Evolutionary conservation across 2,113 vertebrate species (phyloP), one percentile per base, ranked within the genome.

Genomic region (Oncorhynchus masou): DNA sequence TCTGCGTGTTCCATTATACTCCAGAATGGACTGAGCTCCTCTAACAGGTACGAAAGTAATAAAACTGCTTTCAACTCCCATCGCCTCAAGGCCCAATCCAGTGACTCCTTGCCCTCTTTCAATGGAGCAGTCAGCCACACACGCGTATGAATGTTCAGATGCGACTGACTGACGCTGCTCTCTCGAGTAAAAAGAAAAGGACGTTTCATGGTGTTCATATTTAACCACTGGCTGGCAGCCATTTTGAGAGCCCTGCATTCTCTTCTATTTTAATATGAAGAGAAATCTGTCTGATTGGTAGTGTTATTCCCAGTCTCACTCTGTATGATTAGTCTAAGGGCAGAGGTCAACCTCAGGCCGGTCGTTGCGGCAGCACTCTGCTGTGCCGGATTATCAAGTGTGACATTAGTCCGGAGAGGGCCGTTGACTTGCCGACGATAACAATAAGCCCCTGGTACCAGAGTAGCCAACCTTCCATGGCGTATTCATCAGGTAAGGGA

Each of bases 21-120:
- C 51, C 20, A 8, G 65, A 22, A 25, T 62, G 57, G 66, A 79
- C 16, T 70, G 75, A 72, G 51, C 25, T 31, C 73, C 49, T 70
- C 51, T 27, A 48, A 62, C 75, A 80, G 73, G 45, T 66, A 66
- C 31, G 20, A 77, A 73, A 78, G 79, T 70, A 78, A 80, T 71
- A 71, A 72, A 27, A 24, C 51, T 54, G 51, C 51, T 54, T 54
- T 82, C 73, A 73, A 54, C 70, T 82, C 64, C 75, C 73, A 76
- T 65, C 29, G 71, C 83, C 62, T 71, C 76, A n/a, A 59, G 81
- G 78, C 75, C 70, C 73, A 67, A 71, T 80, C 76, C 57, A 81
- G 51, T 79, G 65, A 54, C 29, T 79, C 80, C 5, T 3, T 54
- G 51, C 15, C 51, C 51, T 54, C 51, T 45, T 45, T 9, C 8